Percentiles rank a stretch among this genome's conserved stretches.
phyloP scores from a whole-genome alignment of 2,888 invertebrate genomes.

The Steinernema hermaphroditum region DNA sequence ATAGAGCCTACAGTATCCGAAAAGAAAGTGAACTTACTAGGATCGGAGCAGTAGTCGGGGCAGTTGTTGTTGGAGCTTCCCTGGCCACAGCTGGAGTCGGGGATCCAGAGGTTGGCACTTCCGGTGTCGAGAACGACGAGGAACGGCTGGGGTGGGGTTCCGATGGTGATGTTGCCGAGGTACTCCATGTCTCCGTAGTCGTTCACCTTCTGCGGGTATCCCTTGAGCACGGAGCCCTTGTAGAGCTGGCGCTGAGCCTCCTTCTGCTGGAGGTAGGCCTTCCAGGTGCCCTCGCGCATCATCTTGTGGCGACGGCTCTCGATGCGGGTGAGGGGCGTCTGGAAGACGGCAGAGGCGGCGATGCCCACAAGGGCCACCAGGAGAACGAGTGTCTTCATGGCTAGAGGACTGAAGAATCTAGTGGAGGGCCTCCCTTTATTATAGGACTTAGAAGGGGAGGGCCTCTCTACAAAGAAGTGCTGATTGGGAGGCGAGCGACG shows the following conservation, averaged over 20 bases:
- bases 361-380: conserved; percentile 49
- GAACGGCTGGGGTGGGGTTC: conserved; percentile 69
- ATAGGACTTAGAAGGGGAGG: too few species aligned
- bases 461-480: too few species aligned
- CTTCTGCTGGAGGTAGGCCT: not conserved
- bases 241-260: not conserved
- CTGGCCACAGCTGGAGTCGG: conserved; percentile 47
- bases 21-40: not conserved
- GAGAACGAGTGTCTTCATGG: conserved; percentile 42
- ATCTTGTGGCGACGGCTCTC: conserved; percentile 45
- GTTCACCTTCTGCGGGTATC: conserved; percentile 32
- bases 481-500: too few species aligned
- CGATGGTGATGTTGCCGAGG: conserved; percentile 73
- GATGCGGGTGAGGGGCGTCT: conserved; percentile 48
- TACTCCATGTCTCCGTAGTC: conserved; percentile 64
- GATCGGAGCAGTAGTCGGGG: conserved; percentile 33
- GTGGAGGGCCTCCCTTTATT: too few species aligned
- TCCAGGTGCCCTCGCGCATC: conserved; percentile 35
- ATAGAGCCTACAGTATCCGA: too few species aligned
- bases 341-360: conserved; percentile 48
- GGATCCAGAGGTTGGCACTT: conserved; percentile 51
- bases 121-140: conserved; percentile 94
- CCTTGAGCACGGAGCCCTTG: conserved; percentile 18
- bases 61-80: conserved; percentile 27
- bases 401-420: not conserved